These are phyloP conservation scores for Chaitophorus viminalis DNA, from an alignment of 2,888 invertebrate species.

Conservation along the genomic window DNA sequence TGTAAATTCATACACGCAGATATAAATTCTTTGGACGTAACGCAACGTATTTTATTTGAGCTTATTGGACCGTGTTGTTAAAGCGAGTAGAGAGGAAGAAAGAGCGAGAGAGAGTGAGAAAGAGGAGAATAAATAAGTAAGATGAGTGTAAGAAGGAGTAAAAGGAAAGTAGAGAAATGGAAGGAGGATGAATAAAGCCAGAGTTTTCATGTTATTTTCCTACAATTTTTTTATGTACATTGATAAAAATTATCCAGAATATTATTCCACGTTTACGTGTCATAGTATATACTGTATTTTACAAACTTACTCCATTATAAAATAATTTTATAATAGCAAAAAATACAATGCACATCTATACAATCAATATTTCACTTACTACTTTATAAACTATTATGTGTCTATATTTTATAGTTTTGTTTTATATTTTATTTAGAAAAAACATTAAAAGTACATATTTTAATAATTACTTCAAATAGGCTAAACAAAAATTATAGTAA, in stretches of 20 bases:
- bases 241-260: conserved; percentile 3
- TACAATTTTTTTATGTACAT: neutral
- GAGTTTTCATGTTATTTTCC: conserved; percentile 9
- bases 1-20: conserved; percentile 50
- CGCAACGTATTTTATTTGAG: conserved; percentile 57
- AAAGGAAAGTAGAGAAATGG: neutral
- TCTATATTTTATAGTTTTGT: no score
- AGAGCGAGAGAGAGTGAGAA: neutral
- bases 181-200: neutral
- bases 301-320: neutral
- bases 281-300: neutral
- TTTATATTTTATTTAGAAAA: no score
- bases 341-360: neutral
- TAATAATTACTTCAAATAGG: no score
- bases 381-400: neutral
- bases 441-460: no score
- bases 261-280: neutral
- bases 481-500: no score
- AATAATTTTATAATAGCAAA: neutral
- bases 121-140: neutral
- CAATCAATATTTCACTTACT: neutral
- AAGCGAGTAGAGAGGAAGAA: neutral
- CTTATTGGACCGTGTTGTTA: conserved; percentile 49
- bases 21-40: conserved; percentile 50
- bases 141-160: neutral